These are phyloP conservation scores for Ips nitidus DNA, from an alignment of 1,140 invertebrate genomes.

Conservation along the genomic window DNA sequence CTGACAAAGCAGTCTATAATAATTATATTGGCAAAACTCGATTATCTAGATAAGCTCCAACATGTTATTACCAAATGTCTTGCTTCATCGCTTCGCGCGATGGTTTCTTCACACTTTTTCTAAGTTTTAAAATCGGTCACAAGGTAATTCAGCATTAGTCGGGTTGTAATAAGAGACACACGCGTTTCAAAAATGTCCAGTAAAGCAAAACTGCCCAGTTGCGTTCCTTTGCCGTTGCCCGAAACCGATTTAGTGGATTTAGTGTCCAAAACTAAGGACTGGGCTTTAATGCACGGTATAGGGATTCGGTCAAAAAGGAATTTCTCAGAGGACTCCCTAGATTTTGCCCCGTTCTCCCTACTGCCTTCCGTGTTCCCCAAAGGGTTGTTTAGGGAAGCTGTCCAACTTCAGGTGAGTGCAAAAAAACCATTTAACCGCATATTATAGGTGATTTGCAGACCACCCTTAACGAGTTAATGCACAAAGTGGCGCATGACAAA, in stretches of 20 bases:
- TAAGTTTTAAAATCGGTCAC: too few species aligned
- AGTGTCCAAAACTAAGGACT: conserved; percentile 76
- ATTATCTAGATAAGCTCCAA: too few species aligned
- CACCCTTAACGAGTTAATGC: conserved; percentile 82
- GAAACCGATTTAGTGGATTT: conserved; percentile 62
- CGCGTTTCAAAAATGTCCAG: too few species aligned
- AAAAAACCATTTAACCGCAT: background rate
- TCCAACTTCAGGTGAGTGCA: conserved; percentile 54
- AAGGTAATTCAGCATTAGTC: too few species aligned
- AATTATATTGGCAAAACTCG: too few species aligned
- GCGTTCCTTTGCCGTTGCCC: conserved; percentile 63
- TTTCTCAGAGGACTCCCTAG: conserved; percentile 69
- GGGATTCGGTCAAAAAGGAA: conserved; percentile 72
- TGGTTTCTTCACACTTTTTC: too few species aligned
- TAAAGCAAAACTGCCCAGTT: conserved; percentile 33
- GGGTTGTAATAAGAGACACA: too few species aligned
- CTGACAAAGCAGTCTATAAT: too few species aligned
- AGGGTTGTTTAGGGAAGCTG: conserved; percentile 74
- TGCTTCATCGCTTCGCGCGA: too few species aligned
- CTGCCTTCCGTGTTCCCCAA: conserved; percentile 82
- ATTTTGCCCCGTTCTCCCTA: conserved; percentile 81
- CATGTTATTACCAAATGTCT: too few species aligned
- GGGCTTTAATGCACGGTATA: conserved; percentile 80
- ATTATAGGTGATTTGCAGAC: conserved; percentile 49
- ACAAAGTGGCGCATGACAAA: conserved; percentile 83